Percentiles rank a stretch among this genome's conserved stretches.
phyloP scores from a whole-genome alignment of 2,797 vertebrate species.

The Anguilla marmorata region DNA sequence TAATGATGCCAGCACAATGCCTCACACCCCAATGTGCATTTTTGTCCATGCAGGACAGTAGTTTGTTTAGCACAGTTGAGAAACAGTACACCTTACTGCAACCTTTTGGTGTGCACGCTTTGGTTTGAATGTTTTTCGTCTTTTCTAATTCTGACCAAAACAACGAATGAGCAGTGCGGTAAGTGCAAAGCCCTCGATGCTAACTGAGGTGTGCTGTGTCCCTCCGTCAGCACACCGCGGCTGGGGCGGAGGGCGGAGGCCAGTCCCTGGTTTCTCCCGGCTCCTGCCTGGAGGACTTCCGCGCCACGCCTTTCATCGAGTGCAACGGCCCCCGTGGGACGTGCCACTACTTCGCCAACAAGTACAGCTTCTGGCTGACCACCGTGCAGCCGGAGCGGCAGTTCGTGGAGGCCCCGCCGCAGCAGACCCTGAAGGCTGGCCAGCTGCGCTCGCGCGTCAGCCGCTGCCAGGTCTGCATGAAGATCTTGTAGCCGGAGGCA shows the following conservation, averaged over 20 bases:
- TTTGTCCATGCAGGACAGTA: background rate
- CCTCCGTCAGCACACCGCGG: constrained; percentile 83
- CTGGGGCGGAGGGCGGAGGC: constrained; percentile 87
- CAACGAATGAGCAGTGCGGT: background rate
- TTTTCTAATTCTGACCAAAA: background rate
- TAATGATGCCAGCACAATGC: background rate
- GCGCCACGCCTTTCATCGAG: constrained; percentile 93
- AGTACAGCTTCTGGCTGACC: constrained; percentile 97
- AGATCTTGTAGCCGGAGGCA: constrained; percentile 78
- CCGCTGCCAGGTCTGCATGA: constrained; percentile 97
- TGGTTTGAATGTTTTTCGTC: background rate
- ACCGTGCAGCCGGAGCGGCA: constrained; percentile 78
- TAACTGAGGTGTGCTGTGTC: background rate
- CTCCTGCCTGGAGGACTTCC: constrained; percentile 94
- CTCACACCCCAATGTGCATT: background rate
- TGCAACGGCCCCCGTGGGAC: constrained; percentile 87
- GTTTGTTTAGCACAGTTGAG: background rate
- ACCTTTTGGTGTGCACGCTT: background rate
- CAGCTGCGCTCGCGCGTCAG: constrained; percentile 83
- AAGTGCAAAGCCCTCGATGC: background rate
- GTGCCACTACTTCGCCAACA: constrained; percentile 95
- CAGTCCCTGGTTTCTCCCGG: constrained; percentile 93
- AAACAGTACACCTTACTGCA: background rate
- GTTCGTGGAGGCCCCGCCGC: constrained; percentile 71
- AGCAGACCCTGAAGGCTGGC: constrained; percentile 86